These are phyloP conservation scores for Cydia splendana DNA, from an alignment of 1,140 invertebrate genomes.

Conservation along the genomic window DNA sequence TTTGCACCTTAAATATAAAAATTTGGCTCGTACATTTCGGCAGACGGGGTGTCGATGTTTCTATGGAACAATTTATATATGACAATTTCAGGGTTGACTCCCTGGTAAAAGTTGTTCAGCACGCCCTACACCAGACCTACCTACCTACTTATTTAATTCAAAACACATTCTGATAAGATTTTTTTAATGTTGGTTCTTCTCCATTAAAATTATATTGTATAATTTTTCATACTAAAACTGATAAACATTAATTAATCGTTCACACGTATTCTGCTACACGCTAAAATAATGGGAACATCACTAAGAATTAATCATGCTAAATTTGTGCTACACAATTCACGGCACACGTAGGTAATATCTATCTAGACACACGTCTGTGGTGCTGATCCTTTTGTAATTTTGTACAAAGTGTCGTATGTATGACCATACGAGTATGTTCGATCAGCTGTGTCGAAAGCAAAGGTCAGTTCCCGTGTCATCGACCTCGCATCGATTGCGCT, in stretches of 20 bases:
- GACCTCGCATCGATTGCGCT: slow-evolving; percentile 73
- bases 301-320: neutral
- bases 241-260: neutral
- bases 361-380: neutral
- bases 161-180: too few relatives aligned
- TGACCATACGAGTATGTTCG: slow-evolving; percentile 44
- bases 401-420: slow-evolving; percentile 27
- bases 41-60: too few relatives aligned
- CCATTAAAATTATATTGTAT: neutral
- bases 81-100: too few relatives aligned
- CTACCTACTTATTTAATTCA: too few relatives aligned
- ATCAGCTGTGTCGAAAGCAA: slow-evolving; percentile 76
- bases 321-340: neutral
- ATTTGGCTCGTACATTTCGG: too few relatives aligned
- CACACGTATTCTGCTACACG: neutral
- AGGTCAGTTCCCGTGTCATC: slow-evolving; percentile 75
- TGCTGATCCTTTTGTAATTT: slow-evolving; percentile 1
- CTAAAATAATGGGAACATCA: neutral
- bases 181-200: neutral
- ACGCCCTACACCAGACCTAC: too few relatives aligned
- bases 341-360: neutral
- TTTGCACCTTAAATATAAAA: too few relatives aligned
- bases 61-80: too few relatives aligned
- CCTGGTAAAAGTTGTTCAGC: too few relatives aligned
- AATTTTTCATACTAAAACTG: neutral